Conservation (phyloP, 2,888 invertebrate genomes). For the Melipona beecheii region DNA sequence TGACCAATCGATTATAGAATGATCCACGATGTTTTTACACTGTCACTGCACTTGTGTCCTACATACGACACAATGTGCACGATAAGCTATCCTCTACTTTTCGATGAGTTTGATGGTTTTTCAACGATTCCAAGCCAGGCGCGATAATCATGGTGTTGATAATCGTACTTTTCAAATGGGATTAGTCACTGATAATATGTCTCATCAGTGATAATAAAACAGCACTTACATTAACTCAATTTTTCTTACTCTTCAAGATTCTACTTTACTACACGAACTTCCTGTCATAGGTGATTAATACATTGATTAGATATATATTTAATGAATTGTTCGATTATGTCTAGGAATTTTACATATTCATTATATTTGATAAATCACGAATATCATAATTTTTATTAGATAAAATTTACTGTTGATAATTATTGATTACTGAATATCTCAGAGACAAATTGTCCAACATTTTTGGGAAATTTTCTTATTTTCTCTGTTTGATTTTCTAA, state of each 20-base stretch:
- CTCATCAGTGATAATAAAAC: not conserved
- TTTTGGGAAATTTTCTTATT: not conserved
- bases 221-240: not conserved
- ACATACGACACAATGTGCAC: conserved; percentile 18
- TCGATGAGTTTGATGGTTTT: not conserved
- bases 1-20: conserved; percentile 26
- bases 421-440: not conserved
- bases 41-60: conserved; percentile 9
- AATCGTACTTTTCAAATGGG: not conserved
- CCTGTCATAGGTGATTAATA: not conserved
- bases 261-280: not conserved
- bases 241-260: not conserved
- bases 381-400: not conserved
- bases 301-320: not conserved
- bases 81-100: conserved; percentile 16
- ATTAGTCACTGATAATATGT: not conserved
- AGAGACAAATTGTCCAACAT: not conserved
- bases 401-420: not conserved
- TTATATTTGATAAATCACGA: not conserved
- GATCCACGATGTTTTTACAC: conserved; percentile 10
- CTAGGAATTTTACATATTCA: not conserved
- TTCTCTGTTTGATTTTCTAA: not conserved
- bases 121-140: not conserved
- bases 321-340: not conserved
- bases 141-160: conserved; percentile 15